Base-by-base conservation (phyloP, 2,888 invertebrate genomes). In the Galerucella calmariensis region DNA sequence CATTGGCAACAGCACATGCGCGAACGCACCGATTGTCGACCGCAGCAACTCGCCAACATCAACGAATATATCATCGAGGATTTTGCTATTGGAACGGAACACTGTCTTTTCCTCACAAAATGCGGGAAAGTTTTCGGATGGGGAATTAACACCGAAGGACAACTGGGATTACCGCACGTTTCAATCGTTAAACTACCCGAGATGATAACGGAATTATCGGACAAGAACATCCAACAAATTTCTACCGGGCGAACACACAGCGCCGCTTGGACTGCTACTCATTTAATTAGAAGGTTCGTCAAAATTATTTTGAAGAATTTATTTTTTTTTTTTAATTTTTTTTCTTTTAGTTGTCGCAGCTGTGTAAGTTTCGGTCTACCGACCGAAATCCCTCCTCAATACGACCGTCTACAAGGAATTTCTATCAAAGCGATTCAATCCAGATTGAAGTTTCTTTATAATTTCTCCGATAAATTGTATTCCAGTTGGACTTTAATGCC, bases 121-220 rank as follows among this genome's bases (percentile, higher is more conserved):
- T 87, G 88, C 72, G 90, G 90, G 8, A 89, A 90, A 81, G 90
- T 92, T 1, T 90, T 89, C 82, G 91, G 89, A 0, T 92, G 91
- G 91, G 92, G 92, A n/a, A 89, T 89, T 85, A 92, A 92, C 84
- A 88, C 88, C 56, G 92, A 92, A 81, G 91, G 91, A 6, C 92
- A 92, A 81, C 86, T 92, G 3, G 92, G 92, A 1, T 83, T 92
- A 1, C 90, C 90, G 0, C 90, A 90, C 80, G 89, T 90, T 1
- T 86, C 89, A n/a, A 84, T 89, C 24, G 88, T 91, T 0, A 85
- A 89, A 76, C 90, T 91, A 79, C 92, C 92, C 0, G 88, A 90
- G 81, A 84, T 90, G 11, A 88, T 92, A 35, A 82, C 88, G 1
- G 87, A 87, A 41, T 85, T 92, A 4, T 87, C 87, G 9, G 89